Evolutionary conservation across 2,888 invertebrate species (phyloP).

Genomic region (Synergus umbraculus): DNA sequence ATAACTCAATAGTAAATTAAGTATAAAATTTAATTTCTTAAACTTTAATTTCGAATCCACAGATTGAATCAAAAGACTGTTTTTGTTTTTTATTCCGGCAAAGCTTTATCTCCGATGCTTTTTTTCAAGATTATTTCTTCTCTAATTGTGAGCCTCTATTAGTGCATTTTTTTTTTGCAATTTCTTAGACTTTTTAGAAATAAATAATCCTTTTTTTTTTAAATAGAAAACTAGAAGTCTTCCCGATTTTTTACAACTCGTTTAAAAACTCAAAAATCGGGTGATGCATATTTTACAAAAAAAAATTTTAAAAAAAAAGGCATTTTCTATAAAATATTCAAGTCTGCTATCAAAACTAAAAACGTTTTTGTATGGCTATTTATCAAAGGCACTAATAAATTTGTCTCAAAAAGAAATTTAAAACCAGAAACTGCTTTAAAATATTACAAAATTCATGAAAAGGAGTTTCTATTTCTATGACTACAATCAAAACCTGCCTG

Average conservation of each 20-base stretch:
- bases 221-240: constrained; percentile 8
- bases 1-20: not conserved
- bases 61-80: not conserved
- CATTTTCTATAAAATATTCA: not conserved
- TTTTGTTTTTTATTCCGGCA: not conserved
- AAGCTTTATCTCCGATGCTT: constrained; percentile 7
- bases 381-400: constrained; percentile 21
- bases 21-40: too few species aligned
- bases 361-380: not conserved
- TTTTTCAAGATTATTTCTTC: not conserved
- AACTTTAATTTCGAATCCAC: not conserved
- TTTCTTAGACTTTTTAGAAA: constrained; percentile 18
- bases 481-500: not conserved
- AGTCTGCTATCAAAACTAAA: not conserved
- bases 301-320: not conserved
- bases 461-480: not conserved
- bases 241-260: not conserved
- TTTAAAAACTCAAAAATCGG: not conserved
- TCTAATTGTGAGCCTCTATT: constrained; percentile 19
- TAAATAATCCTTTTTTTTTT: constrained; percentile 17
- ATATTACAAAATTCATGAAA: not conserved
- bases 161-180: not conserved
- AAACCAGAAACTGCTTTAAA: not conserved
- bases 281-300: not conserved
- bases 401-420: not conserved